Evolutionary conservation across 2,888 invertebrate species (phyloP), one percentile per base, ranked within the genome.

Genomic region (Pollenia amentaria): DNA sequence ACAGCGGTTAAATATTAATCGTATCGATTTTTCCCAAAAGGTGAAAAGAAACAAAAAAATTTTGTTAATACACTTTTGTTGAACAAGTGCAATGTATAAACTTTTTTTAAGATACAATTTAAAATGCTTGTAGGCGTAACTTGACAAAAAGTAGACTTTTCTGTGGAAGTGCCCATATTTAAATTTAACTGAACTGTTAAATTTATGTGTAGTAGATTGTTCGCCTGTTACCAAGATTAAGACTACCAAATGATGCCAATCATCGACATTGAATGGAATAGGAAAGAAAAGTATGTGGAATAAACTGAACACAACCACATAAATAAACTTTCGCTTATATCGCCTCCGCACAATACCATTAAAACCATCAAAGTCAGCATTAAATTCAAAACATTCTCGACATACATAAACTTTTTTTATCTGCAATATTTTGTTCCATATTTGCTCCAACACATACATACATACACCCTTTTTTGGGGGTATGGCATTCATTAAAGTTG

Each of bases 341-440:
- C 70, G 12, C 73, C 65, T 64, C 46, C 55, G 10, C 46, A 46
- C 53, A 55, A 18, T 64, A 51, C 18, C 14, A 67, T 38, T 46
- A 60, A 81, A 81, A 77, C 57, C 76, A 72, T 81, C 65, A 77
- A 72, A 65, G 76, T 72, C 72, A 64, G 75, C 69, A 80, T 70
- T 76, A 80, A 80, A 70, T 81, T 76, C 44, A 65, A 73, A 64
- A 64, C 44, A 48, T 69, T 85, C 48, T 72, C 65, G 70, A 21
- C 76, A 72, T 65, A 62, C 40, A 79, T 78, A 69, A 60, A n/a
- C 11, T 69, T 78, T 78, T 65, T 29, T 8, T 46, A 53, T 77
- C 65, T 46, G 48, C 53, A 67, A 55, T 57, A 46, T 67, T 55
- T 77, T 76, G 6, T 42, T 12, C 16, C 29, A 76, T 76, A n/a